Percentiles rank a stretch among this genome's conserved stretches.
These are phyloP conservation scores for Irena cyanogastra DNA, from an alignment of 2,113 vertebrate genomes.

Conservation along the genomic window DNA sequence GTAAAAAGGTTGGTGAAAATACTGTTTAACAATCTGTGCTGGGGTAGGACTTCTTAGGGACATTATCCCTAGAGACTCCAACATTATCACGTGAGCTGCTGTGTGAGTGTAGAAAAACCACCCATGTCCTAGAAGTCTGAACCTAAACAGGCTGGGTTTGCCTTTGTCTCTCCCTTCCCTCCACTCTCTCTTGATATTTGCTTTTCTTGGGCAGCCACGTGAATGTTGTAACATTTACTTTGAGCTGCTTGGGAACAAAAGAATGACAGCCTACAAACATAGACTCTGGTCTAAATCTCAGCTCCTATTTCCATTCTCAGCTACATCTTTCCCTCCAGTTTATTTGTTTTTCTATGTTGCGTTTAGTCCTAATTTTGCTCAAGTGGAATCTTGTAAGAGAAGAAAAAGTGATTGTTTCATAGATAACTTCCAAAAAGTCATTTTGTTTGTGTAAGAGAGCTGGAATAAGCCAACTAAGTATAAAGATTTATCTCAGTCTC, in stretches of 20 bases:
- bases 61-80: no score
- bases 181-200: background rate
- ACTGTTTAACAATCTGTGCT: background rate
- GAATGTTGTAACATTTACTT: background rate
- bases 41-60: background rate
- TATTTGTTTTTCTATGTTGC: background rate
- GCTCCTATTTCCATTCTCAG: background rate
- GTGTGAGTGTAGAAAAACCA: background rate
- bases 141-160: background rate
- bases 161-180: background rate
- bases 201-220: background rate
- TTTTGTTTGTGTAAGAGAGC: background rate
- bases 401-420: background rate
- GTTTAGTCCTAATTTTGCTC: background rate
- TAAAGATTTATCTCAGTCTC: background rate
- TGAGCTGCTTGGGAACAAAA: background rate
- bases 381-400: background rate
- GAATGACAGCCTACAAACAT: background rate
- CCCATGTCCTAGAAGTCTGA: background rate
- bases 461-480: background rate
- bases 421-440: background rate
- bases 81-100: accelerated
- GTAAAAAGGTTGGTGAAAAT: background rate
- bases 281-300: background rate
- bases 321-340: background rate